A percentile compares a stretch with the other conserved stretches of the same genome.
These are phyloP conservation scores for Agapornis canus DNA, from an alignment of 2,797 vertebrate species.

Conservation along the genomic window DNA sequence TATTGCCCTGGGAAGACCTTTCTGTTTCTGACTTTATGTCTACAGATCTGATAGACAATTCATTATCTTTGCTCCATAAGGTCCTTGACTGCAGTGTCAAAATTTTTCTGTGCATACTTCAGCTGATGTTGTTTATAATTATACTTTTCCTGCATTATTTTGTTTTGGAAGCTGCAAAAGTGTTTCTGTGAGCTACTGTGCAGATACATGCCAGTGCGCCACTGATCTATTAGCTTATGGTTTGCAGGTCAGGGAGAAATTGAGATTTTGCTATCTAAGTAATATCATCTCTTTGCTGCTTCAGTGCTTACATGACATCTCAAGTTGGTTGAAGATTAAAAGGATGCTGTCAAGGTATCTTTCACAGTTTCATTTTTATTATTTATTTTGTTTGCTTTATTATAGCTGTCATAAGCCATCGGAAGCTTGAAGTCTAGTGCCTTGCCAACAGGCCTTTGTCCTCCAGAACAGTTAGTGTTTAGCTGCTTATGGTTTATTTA, in stretches of 20 bases:
- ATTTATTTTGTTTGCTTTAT: slow-evolving; percentile 32
- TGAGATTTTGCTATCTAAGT: slow-evolving; percentile 48
- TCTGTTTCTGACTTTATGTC: neutral
- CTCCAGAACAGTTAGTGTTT: neutral
- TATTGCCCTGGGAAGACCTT: neutral
- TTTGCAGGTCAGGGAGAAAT: slow-evolving; percentile 47
- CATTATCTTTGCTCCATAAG: neutral
- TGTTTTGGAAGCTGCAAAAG: neutral
- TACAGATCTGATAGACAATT: neutral
- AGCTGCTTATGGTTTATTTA: slow-evolving; percentile 17
- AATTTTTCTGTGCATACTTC: neutral
- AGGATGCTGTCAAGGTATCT: slow-evolving; percentile 25
- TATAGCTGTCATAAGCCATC: neutral
- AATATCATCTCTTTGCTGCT: slow-evolving; percentile 31
- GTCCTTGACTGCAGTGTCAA: neutral
- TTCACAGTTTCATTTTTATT: neutral
- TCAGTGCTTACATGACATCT: slow-evolving; percentile 42
- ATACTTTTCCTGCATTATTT: neutral
- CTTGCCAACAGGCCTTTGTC: slow-evolving; percentile 9
- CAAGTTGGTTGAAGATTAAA: slow-evolving; percentile 39
- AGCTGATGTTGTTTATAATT: neutral
- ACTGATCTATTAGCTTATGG: slow-evolving; percentile 14
- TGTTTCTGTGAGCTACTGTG: neutral
- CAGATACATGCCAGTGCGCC: neutral
- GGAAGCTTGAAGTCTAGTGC: neutral